Evolutionary conservation across 2,888 invertebrate species (phyloP).

Genomic region (Drosophila anomelani): DNA sequence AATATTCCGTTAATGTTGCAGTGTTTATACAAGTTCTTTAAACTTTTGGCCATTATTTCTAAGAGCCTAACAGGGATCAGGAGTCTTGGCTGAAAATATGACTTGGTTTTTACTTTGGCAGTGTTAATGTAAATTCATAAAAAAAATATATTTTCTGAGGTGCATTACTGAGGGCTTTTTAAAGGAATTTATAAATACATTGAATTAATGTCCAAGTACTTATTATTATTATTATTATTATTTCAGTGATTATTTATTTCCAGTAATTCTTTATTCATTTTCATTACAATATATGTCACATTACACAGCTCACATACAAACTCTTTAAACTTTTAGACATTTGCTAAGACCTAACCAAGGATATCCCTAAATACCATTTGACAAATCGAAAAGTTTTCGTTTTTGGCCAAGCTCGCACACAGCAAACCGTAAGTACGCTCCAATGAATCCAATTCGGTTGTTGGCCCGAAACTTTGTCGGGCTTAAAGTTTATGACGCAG

Average conservation of each 20-base stretch:
- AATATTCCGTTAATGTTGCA: background rate
- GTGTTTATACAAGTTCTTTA: conserved; percentile 2
- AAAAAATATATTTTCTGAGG: background rate
- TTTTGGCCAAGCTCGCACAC: conserved; percentile 39
- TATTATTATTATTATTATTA: no score
- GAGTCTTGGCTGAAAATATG: background rate
- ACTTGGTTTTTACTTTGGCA: background rate
- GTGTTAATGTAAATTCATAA: background rate
- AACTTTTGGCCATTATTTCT: conserved; percentile 7
- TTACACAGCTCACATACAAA: background rate
- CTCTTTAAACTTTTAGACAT: conserved; percentile 22
- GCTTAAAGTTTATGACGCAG: conserved; percentile 76
- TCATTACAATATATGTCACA: background rate
- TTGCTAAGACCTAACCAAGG: conserved; percentile 39
- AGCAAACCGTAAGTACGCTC: conserved; percentile 60
- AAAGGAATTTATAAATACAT: no score
- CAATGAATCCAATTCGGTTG: conserved; percentile 73
- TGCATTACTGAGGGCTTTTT: background rate
- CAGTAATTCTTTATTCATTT: background rate
- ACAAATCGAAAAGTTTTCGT: conserved; percentile 67
- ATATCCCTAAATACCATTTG: conserved; percentile 53
- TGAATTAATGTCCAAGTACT: no score
- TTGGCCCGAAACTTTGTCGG: conserved; percentile 65
- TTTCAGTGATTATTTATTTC: background rate
- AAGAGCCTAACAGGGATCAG: background rate